Base-by-base conservation (phyloP, 2,113 vertebrate species). In the Sceloporus undulatus region DNA sequence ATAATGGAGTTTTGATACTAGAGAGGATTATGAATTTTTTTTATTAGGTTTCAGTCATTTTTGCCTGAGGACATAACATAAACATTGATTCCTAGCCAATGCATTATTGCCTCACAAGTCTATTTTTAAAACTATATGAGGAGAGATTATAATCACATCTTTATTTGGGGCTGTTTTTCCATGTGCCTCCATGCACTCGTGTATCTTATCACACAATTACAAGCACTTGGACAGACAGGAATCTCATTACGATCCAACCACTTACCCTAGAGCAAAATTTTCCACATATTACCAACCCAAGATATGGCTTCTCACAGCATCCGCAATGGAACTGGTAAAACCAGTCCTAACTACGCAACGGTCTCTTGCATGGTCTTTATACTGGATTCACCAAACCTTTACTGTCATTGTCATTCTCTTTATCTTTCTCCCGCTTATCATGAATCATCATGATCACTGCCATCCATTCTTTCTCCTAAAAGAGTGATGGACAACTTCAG, bases 61-160 rank as follows among this genome's bases (percentile, higher is more conserved):
- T 91, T 70, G 4, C 66, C 76, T 87, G 3, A 87, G 66, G 6
- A 9, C 2, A 0, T n/a, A 23, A 23, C 29, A 13, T 52, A 16
- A 42, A 14, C 25, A 34, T 18, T 14, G 86, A 23, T 5, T 11
- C 42, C 2, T 86, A 87, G 76, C 18, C 4, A 79, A 80, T 1
- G 21, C 1, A 48, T 25, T 66, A 75, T 23, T 76, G 27, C 34
- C 77, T 11, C 2, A n/a, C 8, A 13, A 78, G 18, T 9, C 9
- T 85, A 68, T 9, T 79, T 92, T 81, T 92, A 70, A 1, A 86
- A 88, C 21, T 88, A 48, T 80, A 54, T 5, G 79, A 75, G 54
- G 62, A 77, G 7, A 91, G 38, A 62, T 1, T 82, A 48, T 52
- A 19, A 91, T 88, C 1, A 0, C 59, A 73, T n/a, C 2, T 52